phyloP scores from a whole-genome alignment of 2,888 invertebrate genomes.

The Agrilus mali region DNA sequence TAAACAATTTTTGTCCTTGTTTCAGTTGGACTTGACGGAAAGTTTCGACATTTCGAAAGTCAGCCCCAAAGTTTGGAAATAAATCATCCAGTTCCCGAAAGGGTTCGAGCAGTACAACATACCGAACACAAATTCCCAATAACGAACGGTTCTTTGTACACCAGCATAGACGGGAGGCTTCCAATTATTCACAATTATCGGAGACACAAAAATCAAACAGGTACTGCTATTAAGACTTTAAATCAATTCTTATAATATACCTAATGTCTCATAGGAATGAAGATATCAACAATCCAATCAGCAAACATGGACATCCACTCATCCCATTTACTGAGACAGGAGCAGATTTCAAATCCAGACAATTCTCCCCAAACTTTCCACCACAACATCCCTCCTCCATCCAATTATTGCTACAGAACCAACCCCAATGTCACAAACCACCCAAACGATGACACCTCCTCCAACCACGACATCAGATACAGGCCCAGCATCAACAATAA shows the following conservation, averaged over 20 bases:
- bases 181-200: slow-evolving; percentile 40
- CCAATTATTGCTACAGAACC: slow-evolving; percentile 22
- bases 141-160: slow-evolving; percentile 45
- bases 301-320: slow-evolving; percentile 24
- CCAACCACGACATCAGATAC: neutral
- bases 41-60: slow-evolving; percentile 42
- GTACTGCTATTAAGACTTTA: too few relatives aligned
- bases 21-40: slow-evolving; percentile 43
- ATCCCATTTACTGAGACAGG: slow-evolving; percentile 22
- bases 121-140: slow-evolving; percentile 44
- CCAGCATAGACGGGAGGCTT: slow-evolving; percentile 37
- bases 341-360: slow-evolving; percentile 6
- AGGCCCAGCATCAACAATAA: too few relatives aligned
- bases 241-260: neutral
- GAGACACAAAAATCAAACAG: slow-evolving; percentile 27
- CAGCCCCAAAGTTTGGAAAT: slow-evolving; percentile 31
- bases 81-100: slow-evolving; percentile 16
- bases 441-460: too few relatives aligned
- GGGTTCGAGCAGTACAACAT: slow-evolving; percentile 22
- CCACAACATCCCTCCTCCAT: slow-evolving; percentile 14
- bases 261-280: slow-evolving; percentile 9
- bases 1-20: slow-evolving; percentile 10
- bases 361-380: slow-evolving; percentile 8
- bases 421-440: slow-evolving; percentile 12
- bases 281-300: slow-evolving; percentile 8